Evolutionary conservation across 35 echinoderm and acorn worm genomes (phyloP).

Genomic region (Strongylocentrotus purpuratus): DNA sequence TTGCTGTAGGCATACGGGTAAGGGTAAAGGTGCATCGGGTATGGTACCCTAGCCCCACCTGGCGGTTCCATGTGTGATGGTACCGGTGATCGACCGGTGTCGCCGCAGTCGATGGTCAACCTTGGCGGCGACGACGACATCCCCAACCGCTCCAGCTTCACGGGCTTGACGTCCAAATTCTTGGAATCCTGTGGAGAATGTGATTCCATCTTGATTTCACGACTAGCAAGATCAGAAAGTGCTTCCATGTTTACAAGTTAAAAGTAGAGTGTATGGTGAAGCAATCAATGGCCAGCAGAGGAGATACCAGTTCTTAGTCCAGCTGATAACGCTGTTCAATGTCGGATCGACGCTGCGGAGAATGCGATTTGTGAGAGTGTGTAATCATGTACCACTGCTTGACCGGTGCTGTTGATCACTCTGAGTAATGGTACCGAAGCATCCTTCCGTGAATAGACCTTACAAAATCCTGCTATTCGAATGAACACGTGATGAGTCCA

Average conservation of each 20-base stretch:
- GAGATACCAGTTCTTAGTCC: neutral
- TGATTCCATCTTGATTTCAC: neutral
- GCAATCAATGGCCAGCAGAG: neutral
- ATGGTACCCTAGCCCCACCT: neutral
- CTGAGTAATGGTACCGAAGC: no score
- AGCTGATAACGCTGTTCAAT: neutral
- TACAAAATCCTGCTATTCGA: neutral
- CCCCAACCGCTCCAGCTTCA: neutral
- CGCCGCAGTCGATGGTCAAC: neutral
- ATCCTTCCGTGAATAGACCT: no score
- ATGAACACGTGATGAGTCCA: neutral
- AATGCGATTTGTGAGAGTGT: neutral
- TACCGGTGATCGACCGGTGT: neutral
- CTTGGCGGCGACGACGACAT: neutral
- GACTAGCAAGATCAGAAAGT: neutral
- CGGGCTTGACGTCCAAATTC: neutral
- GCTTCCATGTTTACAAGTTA: neutral
- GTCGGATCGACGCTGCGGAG: neutral
- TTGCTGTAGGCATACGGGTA: neutral
- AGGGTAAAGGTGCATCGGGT: neutral
- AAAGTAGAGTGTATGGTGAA: neutral
- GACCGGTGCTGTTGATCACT: no score
- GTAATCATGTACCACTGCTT: no score
- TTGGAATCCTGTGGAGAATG: neutral
- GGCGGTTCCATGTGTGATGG: constrained; percentile 1